Evolutionary conservation across 2,113 vertebrate species (phyloP), one percentile per base, ranked within the genome.

Genomic region (Heterotis niloticus): DNA sequence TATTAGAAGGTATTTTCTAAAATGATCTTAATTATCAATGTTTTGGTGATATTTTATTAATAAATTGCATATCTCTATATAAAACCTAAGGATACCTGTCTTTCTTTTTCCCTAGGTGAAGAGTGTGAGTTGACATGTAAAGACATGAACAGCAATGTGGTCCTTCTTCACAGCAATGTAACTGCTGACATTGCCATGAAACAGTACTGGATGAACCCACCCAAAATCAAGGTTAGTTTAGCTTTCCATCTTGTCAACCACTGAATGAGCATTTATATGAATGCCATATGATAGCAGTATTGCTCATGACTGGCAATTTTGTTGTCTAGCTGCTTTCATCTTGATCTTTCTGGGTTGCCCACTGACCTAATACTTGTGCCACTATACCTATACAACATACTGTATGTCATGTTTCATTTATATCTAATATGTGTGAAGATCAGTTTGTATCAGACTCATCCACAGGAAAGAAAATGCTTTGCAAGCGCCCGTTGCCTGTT

Each of bases 141-240:
- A 81, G 95, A 96, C 82, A 94, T 90, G 84, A 97, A 93, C 88
- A 96, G 92, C 0, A 95, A 97, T 77, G 92, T 96, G 83, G 92
- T 99, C 85, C 92, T 96, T 83, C 92, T 99, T 85, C 95, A 94
- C 0, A 76, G 87, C 78, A 99, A 98, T 0, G 90, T 97, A 91
- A 96, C 94, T 0, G 85, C 92, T 7, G 93, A 92, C 12, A 90
- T 89, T 81, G 92, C 98, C n/a, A 92, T 91, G 57, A 81, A 82
- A 76, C 88, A 95, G 81, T 92, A 98, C 89, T 97, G 96, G 97
- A 94, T 96, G 90, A 97, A 96, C 86, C 97, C 96, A 2, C 89
- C 93, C 4, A 95, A 96, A 90, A 94, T 97, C 82, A 94, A 97
- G 95, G 98, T 97, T 81, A 88, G 94, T 91, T 83, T 72, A 10